Evolutionary conservation across 23 tunicate genomes (phyloP).

Genomic region (Botrylloides violaceus): DNA sequence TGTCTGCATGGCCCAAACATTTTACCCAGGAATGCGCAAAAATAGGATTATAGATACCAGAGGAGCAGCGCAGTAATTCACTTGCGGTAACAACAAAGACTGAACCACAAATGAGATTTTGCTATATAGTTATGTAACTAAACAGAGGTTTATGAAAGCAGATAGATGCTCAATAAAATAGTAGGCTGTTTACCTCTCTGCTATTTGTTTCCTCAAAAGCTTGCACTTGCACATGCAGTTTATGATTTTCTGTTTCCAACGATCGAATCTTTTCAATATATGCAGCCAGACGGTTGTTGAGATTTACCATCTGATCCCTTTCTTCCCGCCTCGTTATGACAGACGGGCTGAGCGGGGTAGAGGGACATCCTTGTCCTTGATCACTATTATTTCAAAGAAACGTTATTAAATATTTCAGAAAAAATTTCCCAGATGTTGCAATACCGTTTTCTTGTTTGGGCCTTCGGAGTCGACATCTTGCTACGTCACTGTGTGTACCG

Average conservation of each 20-base stretch:
- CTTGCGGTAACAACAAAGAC: no score
- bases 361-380: conserved; percentile 13
- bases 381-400: no score
- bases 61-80: no score
- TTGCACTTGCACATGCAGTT: conserved; percentile 43
- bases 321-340: conserved; percentile 38
- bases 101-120: no score
- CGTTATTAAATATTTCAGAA: no score
- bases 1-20: no score
- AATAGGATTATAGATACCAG: no score
- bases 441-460: neutral
- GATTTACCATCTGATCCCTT: conserved; percentile 78
- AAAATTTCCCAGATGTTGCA: neutral
- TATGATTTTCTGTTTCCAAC: conserved; percentile 67
- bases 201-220: conserved; percentile 44
- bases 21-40: no score
- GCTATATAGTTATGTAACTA: no score
- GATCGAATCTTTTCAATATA: conserved; percentile 91
- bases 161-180: no score
- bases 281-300: conserved; percentile 79
- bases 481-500: neutral
- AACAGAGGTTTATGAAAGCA: no score
- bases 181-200: conserved; percentile 37
- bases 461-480: neutral
- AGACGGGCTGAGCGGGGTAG: conserved; percentile 68